Evolutionary conservation across 2,113 vertebrate genomes (phyloP).

Genomic region (Chaenocephalus aceratus): DNA sequence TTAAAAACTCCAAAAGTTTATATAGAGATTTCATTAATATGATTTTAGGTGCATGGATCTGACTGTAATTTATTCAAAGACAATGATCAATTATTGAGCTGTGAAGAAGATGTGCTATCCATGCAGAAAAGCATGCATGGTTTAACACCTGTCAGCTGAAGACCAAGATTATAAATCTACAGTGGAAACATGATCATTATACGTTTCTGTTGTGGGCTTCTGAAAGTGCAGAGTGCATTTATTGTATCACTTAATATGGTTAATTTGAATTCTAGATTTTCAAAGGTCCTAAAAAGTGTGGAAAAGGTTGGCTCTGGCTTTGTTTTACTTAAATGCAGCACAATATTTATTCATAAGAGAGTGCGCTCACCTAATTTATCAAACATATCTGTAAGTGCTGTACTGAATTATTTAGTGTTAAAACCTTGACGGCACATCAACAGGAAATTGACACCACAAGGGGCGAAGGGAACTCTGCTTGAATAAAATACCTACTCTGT

Average conservation of each 20-base stretch:
- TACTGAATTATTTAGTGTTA: background rate
- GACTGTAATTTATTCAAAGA: conserved; percentile 1
- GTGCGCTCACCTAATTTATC: background rate
- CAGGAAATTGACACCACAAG: background rate
- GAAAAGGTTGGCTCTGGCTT: background rate
- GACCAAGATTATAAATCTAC: conserved; percentile 9
- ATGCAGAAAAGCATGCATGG: background rate
- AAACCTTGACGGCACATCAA: background rate
- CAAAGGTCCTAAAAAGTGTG: background rate
- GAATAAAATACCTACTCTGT: background rate
- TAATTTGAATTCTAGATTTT: background rate
- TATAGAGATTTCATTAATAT: background rate
- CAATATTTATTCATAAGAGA: background rate
- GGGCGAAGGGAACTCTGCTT: background rate
- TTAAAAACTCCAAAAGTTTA: background rate
- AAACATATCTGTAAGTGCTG: background rate
- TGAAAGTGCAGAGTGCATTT: background rate
- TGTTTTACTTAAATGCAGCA: background rate
- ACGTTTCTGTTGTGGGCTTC: background rate
- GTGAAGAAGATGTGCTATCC: conserved; percentile 9
- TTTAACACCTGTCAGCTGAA: background rate
- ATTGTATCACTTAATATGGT: background rate
- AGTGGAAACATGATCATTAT: background rate
- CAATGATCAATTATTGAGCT: background rate
- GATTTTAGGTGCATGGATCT: background rate